Evolutionary conservation across 2,888 invertebrate genomes (phyloP), one percentile per base, ranked within the genome.

Genomic region (Tiphia femorata): DNA sequence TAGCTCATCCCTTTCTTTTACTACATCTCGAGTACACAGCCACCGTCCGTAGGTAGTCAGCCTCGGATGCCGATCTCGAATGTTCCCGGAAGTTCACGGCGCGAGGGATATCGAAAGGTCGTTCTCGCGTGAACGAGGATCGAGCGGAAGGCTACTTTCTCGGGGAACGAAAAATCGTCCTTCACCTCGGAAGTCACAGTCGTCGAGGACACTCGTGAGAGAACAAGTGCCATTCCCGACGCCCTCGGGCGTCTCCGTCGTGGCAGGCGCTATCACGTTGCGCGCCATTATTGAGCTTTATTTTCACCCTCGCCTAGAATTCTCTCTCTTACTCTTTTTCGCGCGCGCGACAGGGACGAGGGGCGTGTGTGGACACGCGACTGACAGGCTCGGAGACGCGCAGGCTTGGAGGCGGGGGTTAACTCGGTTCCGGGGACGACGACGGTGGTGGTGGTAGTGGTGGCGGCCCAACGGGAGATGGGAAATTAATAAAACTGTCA

Each of bases 401-500:
- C 55, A 67, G 56, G 51, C 58, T 53, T 58, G 62, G 62, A 55
- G 55, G 58, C 56, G n/a, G n/a, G n/a, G n/a, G n/a, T n/a, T n/a
- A n/a, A n/a, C n/a, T n/a, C 14, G 33, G 33, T 25, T 46, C 61
- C 61, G 63, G 25, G 1, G 21, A 41, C 41, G 41, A 23, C 41
- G 38, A n/a, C 33, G 48, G 17, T 20, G 50, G 51, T 49, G 47
- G 51, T 53, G 35, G 54, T 46, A n/a, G n/a, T n/a, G n/a, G n/a
- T n/a, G n/a, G n/a, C n/a, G n/a, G n/a, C n/a, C n/a, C 65, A 71
- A 67, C 71, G 75, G 76, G 84, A 84, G 85, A 87, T 86, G 87
- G 86, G 86, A 89, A 90, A 90, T 90, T 90, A 90, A 90, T 90
- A 90, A 90, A 90, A 88, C 88, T 89, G 90, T 90, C 90, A 89